Base-by-base conservation (phyloP, 2,797 vertebrate species). In the Acipenser transmontanus region DNA sequence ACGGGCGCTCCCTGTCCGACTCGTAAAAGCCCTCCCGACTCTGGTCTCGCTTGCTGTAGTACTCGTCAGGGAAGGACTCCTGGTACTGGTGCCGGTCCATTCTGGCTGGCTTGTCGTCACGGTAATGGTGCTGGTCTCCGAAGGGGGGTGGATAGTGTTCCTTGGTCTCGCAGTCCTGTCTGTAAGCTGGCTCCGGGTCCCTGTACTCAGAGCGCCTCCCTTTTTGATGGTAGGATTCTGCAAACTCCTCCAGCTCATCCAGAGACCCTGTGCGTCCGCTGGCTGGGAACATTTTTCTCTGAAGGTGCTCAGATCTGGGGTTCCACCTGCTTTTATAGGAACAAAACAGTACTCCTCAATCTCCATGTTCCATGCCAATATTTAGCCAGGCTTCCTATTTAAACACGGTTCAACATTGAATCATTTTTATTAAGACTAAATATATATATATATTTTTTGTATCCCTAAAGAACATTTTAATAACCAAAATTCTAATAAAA, bases 181-280 rank as follows among this genome's bases (percentile, higher is more conserved):
- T 0, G 70, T 82, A 78, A 84, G 76, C 71, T 76, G 81, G 71
- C 59, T 79, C 64, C 6, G 79, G 64, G 2, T 89, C 88, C 8
- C 85, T 86, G 66, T 81, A 82, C 1, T 92, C 91, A 0, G 84
- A 81, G 20, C 88, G 81, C 7, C 88, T 94, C 6, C 84, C 65
- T 70, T 77, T 83, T 69, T 84, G 84, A 69, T 78, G 84, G 59
- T 88, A 84, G 63, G 92, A 92, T 61, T 71, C 89, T 0, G 94
- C 92, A 8, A 98, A 95, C 66, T 93, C 95, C 49, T 96, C 95
- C 80, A 99, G 87, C 82, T 98, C 96, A 0, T 98, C 96, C 84
- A 98, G 90, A 20, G 97, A 99, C 67, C 93, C 92, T 0, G 96
- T 90, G 0, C 93, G 94, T 50, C 94, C 89, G 4, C 93, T 88